Evolutionary conservation across 64 coral and sea anemone species (phyloP).

Genomic region (Porites lutea): DNA sequence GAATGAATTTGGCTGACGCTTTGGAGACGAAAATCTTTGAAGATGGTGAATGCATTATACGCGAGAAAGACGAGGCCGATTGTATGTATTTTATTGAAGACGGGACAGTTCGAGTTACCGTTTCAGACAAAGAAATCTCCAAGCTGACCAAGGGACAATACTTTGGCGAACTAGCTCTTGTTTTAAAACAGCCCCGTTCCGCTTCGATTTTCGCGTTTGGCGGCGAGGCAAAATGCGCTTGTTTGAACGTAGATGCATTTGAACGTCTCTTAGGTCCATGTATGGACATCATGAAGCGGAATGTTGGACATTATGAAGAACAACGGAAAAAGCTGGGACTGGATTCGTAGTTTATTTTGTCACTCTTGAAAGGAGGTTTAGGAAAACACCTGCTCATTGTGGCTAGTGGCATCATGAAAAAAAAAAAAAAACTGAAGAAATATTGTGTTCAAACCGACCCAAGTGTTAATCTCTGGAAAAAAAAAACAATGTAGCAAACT

Average conservation of each 20-base stretch:
- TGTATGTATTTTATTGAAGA: constrained; percentile 99
- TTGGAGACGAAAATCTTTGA: constrained; percentile 83
- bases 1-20: constrained; percentile 94
- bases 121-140: constrained; percentile 88
- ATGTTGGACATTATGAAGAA: constrained; percentile 86
- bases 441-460: background rate
- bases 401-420: background rate
- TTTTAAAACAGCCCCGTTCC: constrained; percentile 94
- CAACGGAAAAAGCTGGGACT: constrained; percentile 88
- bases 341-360: constrained; percentile 21
- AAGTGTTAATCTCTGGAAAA: background rate
- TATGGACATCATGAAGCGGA: constrained; percentile 99
- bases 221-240: constrained; percentile 86
- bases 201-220: constrained; percentile 82
- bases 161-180: constrained; percentile 94
- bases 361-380: background rate
- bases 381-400: constrained; percentile 22
- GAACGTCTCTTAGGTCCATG: constrained; percentile 97
- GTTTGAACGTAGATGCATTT: constrained; percentile 83
- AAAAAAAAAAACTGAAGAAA: background rate
- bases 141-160: constrained; percentile 83
- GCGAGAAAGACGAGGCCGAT: constrained; percentile 90
- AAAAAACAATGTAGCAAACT: background rate
- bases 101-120: constrained; percentile 79
- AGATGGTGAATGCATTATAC: constrained; percentile 87